Evolutionary conservation across 2,888 invertebrate genomes (phyloP), one percentile per base, ranked within the genome.

Genomic region (Drosophila nigritarsus): DNA sequence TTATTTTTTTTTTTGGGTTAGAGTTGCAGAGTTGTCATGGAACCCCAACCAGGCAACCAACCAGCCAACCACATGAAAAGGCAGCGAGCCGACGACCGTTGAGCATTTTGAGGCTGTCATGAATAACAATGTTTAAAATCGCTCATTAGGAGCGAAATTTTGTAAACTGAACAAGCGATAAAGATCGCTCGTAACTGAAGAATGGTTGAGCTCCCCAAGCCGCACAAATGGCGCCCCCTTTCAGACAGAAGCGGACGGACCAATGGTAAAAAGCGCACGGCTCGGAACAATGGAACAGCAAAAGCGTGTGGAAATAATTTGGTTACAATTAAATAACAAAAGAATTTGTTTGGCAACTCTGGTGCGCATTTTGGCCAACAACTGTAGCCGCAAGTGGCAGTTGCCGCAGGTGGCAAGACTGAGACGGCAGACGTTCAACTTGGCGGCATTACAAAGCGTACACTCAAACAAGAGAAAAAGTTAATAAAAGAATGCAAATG

Each of bases 271-370:
- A 49, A 34, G 38, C 50, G 54, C 45, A 24, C 45, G 45, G 45
- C 45, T 45, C 24, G 24, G 65, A 73, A 80, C 78, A 82, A 80
- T 78, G 74, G 56, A 38, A 32, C 50, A 11, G 59, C 38, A 65
- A 73, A 71, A 87, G 87, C 87, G 87, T 87, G 87, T 90, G 88
- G 89, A 87, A 88, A 90, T 90, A 90, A 90, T 90, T 90, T 90
- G 91, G 83, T 90, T 83, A 90, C 90, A 90, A 90, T 90, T 83
- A 83, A 89, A 78, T 78, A 87, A 91, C 88, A 91, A 91, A 88
- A 89, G 90, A 90, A 83, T 89, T 88, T 91, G 90, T 91, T 91
- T 91, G 91, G 89, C 91, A 87, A 87, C 89, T 87, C 83, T 79
- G 79, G 83, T 63, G 85, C 84, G 83, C 90, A 75, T 87, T 82